Base-by-base conservation (phyloP, 2,888 invertebrate genomes). In the Sympetrum striolatum region DNA sequence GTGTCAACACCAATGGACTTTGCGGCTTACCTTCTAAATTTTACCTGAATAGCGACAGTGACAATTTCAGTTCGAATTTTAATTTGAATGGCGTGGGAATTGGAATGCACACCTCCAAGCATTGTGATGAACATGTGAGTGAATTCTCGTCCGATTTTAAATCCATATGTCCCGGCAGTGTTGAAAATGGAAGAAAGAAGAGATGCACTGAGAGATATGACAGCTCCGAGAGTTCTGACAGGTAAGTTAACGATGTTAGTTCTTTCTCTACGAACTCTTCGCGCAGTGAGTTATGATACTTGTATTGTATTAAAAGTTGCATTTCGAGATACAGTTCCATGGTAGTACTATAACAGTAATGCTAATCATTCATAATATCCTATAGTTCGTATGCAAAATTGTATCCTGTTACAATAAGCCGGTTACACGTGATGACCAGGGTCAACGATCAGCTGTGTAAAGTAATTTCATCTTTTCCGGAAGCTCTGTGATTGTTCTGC, bases 181-280 rank as follows among this genome's bases (percentile, higher is more conserved):
- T 90, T 92, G 93, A 93, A 92, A 93, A 92, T 92, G 96, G 96
- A 93, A 96, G 96, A 94, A 97, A 96, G 95, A 98, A 97, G 95
- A 96, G 98, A 95, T 97, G 98, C 95, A 95, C 97, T 94, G 97
- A 98, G 96, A 96, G 98, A 95, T 98, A 97, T 95, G 98, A 98
- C 95, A 98, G 98, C 94, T 98, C 98, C 93, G 98, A 98, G 95
- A 98, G 98, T 93, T 98, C 98, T 95, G 98, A 98, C 97, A 98
- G 98, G 98, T 98, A 94, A 95, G 95, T 94, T 92, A 90, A 91
- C 92, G n/a, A 10, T 86, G 10, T 14, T 64, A 12, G 15, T 35
- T 86, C 18, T 35, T 18, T 86, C 14, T 18, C 60, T n/a, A 53
- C 18, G 53, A 14, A 53, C 1, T 15, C 15, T 53, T 53, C 53